A percentile compares a stretch with the other conserved stretches of the same genome.
phyloP scores from a whole-genome alignment of 1,140 invertebrate species.

The Homalodisca vitripennis region DNA sequence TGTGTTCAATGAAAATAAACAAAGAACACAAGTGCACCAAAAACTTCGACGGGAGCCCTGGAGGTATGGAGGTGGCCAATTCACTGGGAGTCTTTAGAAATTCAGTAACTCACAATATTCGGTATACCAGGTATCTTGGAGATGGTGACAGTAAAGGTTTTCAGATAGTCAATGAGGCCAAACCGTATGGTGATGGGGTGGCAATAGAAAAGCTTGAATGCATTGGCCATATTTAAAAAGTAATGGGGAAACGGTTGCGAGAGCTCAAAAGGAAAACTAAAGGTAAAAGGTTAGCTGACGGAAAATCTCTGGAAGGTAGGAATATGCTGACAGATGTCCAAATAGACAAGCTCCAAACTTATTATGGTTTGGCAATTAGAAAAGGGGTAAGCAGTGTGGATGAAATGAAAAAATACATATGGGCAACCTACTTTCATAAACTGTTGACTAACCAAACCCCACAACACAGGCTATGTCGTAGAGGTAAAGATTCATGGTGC shows the following conservation, averaged over 20 bases:
- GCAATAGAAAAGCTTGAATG: no score
- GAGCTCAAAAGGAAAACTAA: slow-evolving; percentile 12
- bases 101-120: no score
- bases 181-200: no score
- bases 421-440: slow-evolving; percentile 37
- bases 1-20: no score
- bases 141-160: no score
- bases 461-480: slow-evolving; percentile 38
- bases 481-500: slow-evolving; percentile 38
- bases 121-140: no score
- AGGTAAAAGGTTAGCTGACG: slow-evolving; percentile 3
- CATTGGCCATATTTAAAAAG: no score
- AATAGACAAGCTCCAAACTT: slow-evolving; percentile 36
- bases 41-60: no score
- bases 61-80: no score
- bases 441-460: slow-evolving; percentile 38
- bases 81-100: no score
- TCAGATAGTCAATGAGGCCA: no score
- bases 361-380: slow-evolving; percentile 39
- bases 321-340: slow-evolving; percentile 35
- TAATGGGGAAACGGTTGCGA: not conserved
- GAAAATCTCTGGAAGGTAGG: not conserved
- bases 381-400: slow-evolving; percentile 25
- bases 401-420: slow-evolving; percentile 39
- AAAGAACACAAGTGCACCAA: no score